Conservation (phyloP, 2,888 invertebrate species). For the Heliconius ismenius region DNA sequence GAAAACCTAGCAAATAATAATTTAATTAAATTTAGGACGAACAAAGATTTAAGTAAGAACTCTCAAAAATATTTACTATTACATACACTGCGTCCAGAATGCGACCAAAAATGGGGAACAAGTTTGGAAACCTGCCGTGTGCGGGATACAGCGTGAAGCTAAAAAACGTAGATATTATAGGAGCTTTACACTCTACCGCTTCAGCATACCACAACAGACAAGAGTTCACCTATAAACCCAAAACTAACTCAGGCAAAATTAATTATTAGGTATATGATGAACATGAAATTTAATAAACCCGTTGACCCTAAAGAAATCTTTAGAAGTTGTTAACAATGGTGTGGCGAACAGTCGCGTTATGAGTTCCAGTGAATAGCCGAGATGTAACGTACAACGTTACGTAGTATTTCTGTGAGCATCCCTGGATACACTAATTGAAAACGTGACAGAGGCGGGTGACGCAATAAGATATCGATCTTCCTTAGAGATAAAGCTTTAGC, state of each 20-base stretch:
- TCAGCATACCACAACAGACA: neutral
- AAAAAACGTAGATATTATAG: neutral
- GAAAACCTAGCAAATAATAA: neutral
- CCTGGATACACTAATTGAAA: conserved; percentile 73
- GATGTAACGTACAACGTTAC: conserved; percentile 31
- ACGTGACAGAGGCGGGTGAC: conserved; percentile 60
- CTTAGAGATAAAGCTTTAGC: conserved; percentile 30
- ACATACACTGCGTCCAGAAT: no score
- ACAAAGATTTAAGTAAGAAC: neutral
- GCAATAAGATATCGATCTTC: conserved; percentile 48
- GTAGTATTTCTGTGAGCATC: conserved; percentile 49
- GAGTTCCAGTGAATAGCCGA: conserved; percentile 41
- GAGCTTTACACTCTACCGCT: no score
- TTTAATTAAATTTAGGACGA: neutral
- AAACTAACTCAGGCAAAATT: conserved; percentile 11
- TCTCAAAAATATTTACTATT: no score
- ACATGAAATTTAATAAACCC: conserved; percentile 32
- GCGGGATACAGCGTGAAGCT: no score
- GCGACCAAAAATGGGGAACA: no score
- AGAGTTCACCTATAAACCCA: neutral
- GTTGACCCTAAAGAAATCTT: conserved; percentile 37
- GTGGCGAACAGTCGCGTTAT: conserved; percentile 38
- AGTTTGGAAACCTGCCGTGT: no score
- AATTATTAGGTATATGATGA: conserved; percentile 20
- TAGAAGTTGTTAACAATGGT: conserved; percentile 37